phyloP scores from a whole-genome alignment of 2,888 invertebrate genomes.

The Plebejus melissa region DNA sequence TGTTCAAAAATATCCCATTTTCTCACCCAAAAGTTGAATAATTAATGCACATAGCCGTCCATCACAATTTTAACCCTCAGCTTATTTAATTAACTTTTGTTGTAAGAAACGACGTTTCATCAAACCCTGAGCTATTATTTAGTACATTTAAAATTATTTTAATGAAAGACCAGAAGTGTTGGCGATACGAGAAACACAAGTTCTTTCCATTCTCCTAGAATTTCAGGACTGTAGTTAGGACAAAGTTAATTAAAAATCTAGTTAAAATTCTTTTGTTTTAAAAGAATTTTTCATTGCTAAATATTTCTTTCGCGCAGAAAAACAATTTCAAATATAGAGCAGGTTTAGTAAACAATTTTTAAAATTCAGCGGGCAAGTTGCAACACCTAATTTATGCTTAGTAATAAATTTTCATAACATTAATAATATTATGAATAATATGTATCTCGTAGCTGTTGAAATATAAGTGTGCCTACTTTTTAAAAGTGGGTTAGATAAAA shows the following conservation, averaged over 20 bases:
- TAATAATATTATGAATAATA: neutral
- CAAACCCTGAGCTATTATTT: neutral
- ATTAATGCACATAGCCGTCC: neutral
- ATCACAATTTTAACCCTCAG: constrained; percentile 9
- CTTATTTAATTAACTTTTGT: constrained; percentile 10
- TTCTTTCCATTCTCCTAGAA: neutral
- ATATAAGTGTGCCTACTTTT: neutral
- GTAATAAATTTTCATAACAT: constrained; percentile 15
- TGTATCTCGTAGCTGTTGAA: neutral
- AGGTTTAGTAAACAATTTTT: neutral
- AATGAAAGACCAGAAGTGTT: neutral
- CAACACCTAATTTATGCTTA: neutral
- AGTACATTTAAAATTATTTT: neutral
- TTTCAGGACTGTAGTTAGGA: neutral
- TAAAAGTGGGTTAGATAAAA: neutral
- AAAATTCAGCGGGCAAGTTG: neutral
- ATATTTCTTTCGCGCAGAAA: neutral
- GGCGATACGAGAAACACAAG: neutral
- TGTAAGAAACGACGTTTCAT: neutral
- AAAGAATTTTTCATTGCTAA: neutral
- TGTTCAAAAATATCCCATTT: neutral
- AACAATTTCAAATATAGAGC: constrained; percentile 8
- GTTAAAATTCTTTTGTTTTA: neutral
- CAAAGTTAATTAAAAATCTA: constrained; percentile 1
- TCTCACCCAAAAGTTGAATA: neutral